A percentile compares a stretch with the other conserved stretches of the same genome.
These are phyloP conservation scores for Tetraneura akinire DNA, from an alignment of 1,140 invertebrate species.

Conservation along the genomic window DNA sequence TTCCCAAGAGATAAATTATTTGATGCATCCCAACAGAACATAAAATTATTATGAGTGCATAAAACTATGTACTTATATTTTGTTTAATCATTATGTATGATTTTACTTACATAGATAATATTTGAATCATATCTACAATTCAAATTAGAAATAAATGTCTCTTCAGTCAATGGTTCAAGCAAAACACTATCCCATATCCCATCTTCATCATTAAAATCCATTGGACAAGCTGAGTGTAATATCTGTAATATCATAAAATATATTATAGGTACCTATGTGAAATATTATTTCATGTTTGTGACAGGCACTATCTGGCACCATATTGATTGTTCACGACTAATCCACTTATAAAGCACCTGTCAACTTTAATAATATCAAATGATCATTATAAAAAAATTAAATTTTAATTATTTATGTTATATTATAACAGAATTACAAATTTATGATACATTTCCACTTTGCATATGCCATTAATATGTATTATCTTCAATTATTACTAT, in stretches of 20 bases:
- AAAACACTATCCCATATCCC: constrained; percentile 82
- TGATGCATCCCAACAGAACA: too few species aligned
- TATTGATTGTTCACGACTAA: constrained; percentile 47
- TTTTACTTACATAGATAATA: constrained; percentile 74
- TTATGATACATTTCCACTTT: too few species aligned
- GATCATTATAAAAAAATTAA: constrained; percentile 4
- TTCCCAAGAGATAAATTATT: too few species aligned
- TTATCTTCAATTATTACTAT: too few species aligned
- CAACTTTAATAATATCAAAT: constrained; percentile 25
- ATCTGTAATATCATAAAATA: constrained; percentile 18
- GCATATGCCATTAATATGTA: too few species aligned
- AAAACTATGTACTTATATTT: too few species aligned
- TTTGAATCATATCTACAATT: constrained; percentile 75
- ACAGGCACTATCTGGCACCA: constrained; percentile 34
- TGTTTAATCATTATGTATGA: not conserved
- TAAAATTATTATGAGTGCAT: too few species aligned
- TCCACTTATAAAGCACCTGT: constrained; percentile 49
- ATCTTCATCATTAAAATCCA: constrained; percentile 59
- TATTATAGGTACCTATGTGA: constrained; percentile 18
- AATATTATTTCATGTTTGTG: constrained; percentile 6
- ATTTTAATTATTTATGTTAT: not conserved
- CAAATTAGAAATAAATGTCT: constrained; percentile 75
- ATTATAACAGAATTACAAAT: not conserved
- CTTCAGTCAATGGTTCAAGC: constrained; percentile 70
- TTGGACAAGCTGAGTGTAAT: constrained; percentile 5